Percentiles rank a stretch among this genome's conserved stretches.
These are phyloP conservation scores for Melanotaenia maccullochi DNA, from an alignment of 2,797 vertebrate species.

Conservation along the genomic window DNA sequence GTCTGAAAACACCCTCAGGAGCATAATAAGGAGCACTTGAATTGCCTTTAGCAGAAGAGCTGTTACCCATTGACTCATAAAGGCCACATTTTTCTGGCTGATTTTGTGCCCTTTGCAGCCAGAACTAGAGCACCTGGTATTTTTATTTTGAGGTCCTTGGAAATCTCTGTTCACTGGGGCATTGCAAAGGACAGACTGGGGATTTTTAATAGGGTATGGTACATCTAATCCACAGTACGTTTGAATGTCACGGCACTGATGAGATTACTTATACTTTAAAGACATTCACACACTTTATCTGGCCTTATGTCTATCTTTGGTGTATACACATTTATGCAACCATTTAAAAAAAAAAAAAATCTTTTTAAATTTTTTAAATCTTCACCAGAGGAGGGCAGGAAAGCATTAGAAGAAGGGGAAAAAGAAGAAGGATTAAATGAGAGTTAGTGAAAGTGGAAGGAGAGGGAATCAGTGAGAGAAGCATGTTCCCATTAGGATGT, in stretches of 20 bases:
- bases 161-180: slow-evolving; percentile 13
- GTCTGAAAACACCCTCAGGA: not conserved
- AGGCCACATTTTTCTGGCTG: slow-evolving; percentile 14
- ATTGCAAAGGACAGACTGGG: slow-evolving; percentile 20
- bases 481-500: slow-evolving; percentile 52
- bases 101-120: slow-evolving; percentile 9
- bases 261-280: slow-evolving; percentile 39
- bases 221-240: slow-evolving; percentile 17
- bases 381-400: slow-evolving; percentile 32
- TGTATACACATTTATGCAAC: not conserved
- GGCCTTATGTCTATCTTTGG: not conserved
- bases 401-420: slow-evolving; percentile 8
- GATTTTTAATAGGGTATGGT: slow-evolving; percentile 23
- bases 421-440: slow-evolving; percentile 26
- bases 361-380: not conserved
- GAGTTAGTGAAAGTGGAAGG: slow-evolving; percentile 29
- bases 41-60: not conserved
- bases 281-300: slow-evolving; percentile 13
- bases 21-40: not conserved
- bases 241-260: slow-evolving; percentile 59
- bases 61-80: slow-evolving; percentile 5
- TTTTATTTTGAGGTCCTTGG: slow-evolving; percentile 14
- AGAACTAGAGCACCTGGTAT: not conserved
- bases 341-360: not conserved
- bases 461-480: slow-evolving; percentile 25